Conservation (phyloP, 2,888 invertebrate genomes). For the Pimpla rufipes region DNA sequence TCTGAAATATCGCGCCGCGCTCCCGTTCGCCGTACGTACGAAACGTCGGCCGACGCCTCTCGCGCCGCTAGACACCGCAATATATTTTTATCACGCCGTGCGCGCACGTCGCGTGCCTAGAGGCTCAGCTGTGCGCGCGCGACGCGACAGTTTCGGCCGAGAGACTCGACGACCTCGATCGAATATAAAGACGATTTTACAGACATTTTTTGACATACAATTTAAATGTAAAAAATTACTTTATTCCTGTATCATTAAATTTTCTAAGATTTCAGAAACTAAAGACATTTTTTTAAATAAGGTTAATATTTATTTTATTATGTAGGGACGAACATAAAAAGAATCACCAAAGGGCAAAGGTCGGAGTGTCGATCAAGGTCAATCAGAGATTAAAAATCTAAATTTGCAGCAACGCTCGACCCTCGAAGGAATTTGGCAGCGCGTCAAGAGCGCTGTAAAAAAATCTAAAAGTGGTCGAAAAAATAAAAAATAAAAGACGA, state of each 20-base stretch:
- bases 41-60: not conserved
- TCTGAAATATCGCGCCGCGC: conserved; percentile 1
- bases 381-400: not conserved
- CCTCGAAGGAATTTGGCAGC: not conserved
- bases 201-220: not conserved
- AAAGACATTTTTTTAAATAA: too few species aligned
- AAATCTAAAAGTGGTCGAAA: not conserved
- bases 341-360: too few species aligned
- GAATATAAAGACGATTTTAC: not conserved
- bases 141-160: not conserved
- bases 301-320: too few species aligned
- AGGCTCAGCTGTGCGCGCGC: not conserved
- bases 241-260: not conserved
- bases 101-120: not conserved
- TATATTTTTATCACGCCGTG: conserved; percentile 1
- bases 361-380: not conserved
- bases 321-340: too few species aligned
- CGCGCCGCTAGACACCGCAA: not conserved
- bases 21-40: not conserved
- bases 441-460: not conserved
- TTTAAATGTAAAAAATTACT: not conserved
- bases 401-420: not conserved
- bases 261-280: not conserved
- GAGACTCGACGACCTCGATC: conserved; percentile 1
- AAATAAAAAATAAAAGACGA: not conserved